Evolutionary conservation across 1,140 invertebrate species (phyloP).

Genomic region (Zaprionus vittiger): DNA sequence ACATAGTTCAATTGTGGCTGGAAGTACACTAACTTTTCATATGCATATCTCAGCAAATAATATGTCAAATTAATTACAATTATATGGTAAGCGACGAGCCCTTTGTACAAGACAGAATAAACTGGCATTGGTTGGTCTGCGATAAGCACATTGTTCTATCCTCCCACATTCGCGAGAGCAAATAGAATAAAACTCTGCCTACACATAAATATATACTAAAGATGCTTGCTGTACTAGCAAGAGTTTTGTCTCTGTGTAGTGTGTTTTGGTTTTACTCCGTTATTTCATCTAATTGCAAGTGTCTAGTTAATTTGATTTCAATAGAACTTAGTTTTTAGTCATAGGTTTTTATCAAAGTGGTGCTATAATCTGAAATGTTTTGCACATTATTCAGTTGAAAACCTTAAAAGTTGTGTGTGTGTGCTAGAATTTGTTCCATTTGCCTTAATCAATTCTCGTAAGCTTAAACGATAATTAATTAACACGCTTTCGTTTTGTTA

Average conservation of each 20-base stretch:
- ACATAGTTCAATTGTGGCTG: conserved; percentile 69
- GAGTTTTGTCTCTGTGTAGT: conserved; percentile 37
- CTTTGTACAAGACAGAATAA: conserved; percentile 58
- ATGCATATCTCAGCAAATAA: conserved; percentile 34
- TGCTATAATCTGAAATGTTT: conserved; percentile 44
- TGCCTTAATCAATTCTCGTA: conserved; percentile 68
- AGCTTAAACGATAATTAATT: conserved; percentile 72
- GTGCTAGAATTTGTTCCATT: conserved; percentile 64
- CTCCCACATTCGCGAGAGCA: conserved; percentile 6
- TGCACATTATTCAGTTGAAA: conserved; percentile 61
- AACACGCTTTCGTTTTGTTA: conserved; percentile 61
- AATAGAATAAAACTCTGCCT: conserved; percentile 20
- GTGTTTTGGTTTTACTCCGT: conserved; percentile 68
- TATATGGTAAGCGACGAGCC: conserved; percentile 32
- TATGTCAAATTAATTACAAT: conserved; percentile 34
- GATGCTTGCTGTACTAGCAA: conserved; percentile 46
- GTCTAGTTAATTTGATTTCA: conserved; percentile 61
- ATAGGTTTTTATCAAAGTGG: conserved; percentile 53
- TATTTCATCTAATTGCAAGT: conserved; percentile 48
- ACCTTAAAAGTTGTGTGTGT: conserved; percentile 63
- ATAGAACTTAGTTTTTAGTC: conserved; percentile 53
- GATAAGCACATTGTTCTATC: conserved; percentile 28
- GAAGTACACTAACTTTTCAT: conserved; percentile 64
- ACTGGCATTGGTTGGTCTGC: conserved; percentile 33
- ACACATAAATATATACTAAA: conserved; percentile 36